Evolutionary conservation across 37 sponge, comb jelly and placozoan genomes (phyloP), one percentile per base, ranked within the genome.

Genomic region (Hormiphora californensis): DNA sequence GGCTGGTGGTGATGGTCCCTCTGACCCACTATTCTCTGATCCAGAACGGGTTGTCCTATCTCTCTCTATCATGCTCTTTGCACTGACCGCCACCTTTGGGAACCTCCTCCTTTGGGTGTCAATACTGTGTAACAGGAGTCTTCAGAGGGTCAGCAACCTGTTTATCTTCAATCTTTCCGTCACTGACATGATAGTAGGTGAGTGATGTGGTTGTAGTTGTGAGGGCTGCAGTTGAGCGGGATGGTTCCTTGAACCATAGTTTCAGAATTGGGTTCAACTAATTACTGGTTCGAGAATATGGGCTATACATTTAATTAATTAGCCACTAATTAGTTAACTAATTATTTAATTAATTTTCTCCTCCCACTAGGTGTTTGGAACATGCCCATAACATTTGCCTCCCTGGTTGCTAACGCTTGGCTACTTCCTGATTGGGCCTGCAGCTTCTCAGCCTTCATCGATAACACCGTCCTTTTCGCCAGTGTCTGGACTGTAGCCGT

Each of bases 401-500:
- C 81, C 12, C 46, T 73, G 43, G 81, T 73, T 2, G 81, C 81
- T n/a, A 73, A 73, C 46, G 81, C 43, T 28, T 73, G 81, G 81
- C 46, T 73, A 7, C 46, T 73, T 0, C 46, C 43, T 4, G 23
- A 25, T 46, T 73, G 81, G 81, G 81, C 81, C n/a, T 73, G 81
- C 43, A 46, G 17, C 28, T 33, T 73, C 1, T 27, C 81, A 3
- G 81, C 81, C 43, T 73, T 73, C 46, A 41, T 73, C 7, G 81
- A 73, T 28, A 73, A 73, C 81, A 73, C 81, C 5, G 46, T 73
- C 7, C 81, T 73, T 28, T 73, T 73, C 43, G 81, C 81, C 3
- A 73, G 81, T 73, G 81, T 73, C n/a, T 73, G 81, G 81, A 73
- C 81, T 41, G 81, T 73, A 1, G 81, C 81, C 43, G 41, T 73